Evolutionary conservation across 1,140 invertebrate genomes (phyloP), one percentile per base, ranked within the genome.

Genomic region (Brachystomella parvula): DNA sequence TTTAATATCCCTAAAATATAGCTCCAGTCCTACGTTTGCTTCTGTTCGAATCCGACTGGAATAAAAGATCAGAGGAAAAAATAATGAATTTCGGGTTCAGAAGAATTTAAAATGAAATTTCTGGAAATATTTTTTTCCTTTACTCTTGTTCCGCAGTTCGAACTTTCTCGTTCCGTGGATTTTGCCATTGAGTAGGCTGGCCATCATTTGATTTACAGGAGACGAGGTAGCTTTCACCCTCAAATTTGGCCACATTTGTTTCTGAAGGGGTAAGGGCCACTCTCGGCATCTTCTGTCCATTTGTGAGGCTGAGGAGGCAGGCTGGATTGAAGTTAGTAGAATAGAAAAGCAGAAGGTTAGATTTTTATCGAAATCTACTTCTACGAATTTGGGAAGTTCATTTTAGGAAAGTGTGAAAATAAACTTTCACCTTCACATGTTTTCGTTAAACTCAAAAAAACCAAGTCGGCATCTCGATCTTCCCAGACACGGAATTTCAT

Each of bases 181-280:
- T 66, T 19, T 47, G 33, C 72, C 72, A 73, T 15, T 65, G 39
- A 9, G 67, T 62, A 3, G 56, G 57, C 17, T 44, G 47, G 33
- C 66, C 66, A 35, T 68, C 68, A 0, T 60, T 30, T 28, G 64
- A 35, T 47, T 64, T 39, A 63, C 72, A 73, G 21, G 67, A 67
- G 26, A 73, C 72, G 56, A 73, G 67, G 53, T 73, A 73, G 2
- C 67, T 64, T n/a, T 73, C 72, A 47, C 70, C 70, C 60, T 69
- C 67, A 31, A 71, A 71, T 53, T 71, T 73, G 30, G 64, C 70
- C n/a, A 73, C 72, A 32, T 58, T 53, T 58, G 44, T 64, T 29
- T 73, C 72, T 24, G 59, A 17, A 15, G 72, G 72, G n/a, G 56
- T 53, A 47, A 73, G 64, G 21, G 62, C 28, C 29, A 73, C 66